phyloP scores from a whole-genome alignment of 2,113 vertebrate species.

The Scomber colias region DNA sequence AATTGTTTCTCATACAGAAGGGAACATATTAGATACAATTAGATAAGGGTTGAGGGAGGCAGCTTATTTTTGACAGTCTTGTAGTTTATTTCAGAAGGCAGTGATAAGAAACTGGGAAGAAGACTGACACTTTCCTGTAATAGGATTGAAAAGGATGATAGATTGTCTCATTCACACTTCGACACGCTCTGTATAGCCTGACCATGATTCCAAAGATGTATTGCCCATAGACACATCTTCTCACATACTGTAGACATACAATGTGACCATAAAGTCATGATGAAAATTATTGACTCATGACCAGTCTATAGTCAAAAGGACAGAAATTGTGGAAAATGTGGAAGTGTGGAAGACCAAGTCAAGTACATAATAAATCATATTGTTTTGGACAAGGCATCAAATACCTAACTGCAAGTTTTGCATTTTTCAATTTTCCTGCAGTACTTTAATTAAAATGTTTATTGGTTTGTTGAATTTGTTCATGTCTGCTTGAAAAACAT shows the following conservation, averaged over 20 bases:
- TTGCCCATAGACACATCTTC: constrained; percentile 38
- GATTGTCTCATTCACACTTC: constrained; percentile 67
- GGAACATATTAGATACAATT: neutral
- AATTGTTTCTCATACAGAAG: neutral
- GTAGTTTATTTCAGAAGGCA: constrained; percentile 52
- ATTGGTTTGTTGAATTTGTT: neutral
- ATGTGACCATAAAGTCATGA: constrained; percentile 23
- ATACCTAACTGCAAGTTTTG: neutral
- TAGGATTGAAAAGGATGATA: constrained; percentile 72
- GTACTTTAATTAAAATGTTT: neutral
- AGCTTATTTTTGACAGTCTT: neutral
- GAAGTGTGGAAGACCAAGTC: too few species aligned
- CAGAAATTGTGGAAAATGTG: neutral
- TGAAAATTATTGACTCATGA: constrained; percentile 12
- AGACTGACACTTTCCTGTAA: constrained; percentile 66
- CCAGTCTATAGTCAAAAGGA: neutral
- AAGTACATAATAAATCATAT: neutral
- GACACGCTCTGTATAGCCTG: constrained; percentile 70
- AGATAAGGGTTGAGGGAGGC: neutral
- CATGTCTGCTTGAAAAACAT: neutral
- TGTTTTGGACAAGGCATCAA: neutral
- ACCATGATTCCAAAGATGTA: constrained; percentile 53
- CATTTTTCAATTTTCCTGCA: neutral
- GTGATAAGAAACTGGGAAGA: constrained; percentile 51
- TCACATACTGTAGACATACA: constrained; percentile 21